These are phyloP conservation scores for Trilocha varians DNA, from an alignment of 2,888 invertebrate genomes.

Conservation along the genomic window DNA sequence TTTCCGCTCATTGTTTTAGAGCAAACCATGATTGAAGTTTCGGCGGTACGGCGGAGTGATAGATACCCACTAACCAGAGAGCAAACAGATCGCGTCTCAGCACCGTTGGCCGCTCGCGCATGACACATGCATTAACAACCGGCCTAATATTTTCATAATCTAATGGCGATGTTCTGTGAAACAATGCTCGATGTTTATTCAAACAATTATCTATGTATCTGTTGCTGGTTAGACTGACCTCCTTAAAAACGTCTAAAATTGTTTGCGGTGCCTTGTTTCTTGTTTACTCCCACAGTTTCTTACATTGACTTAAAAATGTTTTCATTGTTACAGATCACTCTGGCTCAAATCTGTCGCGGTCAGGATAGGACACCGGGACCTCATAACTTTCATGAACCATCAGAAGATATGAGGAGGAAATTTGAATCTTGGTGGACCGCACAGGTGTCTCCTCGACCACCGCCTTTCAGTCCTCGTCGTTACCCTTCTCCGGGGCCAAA, in stretches of 20 bases:
- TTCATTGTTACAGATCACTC: slow-evolving; percentile 77
- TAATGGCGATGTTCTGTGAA: slow-evolving; percentile 73
- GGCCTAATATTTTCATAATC: slow-evolving; percentile 73
- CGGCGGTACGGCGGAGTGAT: slow-evolving; percentile 54
- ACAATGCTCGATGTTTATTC: slow-evolving; percentile 64
- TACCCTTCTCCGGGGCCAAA: slow-evolving; percentile 66
- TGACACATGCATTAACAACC: slow-evolving; percentile 71
- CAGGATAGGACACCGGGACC: slow-evolving; percentile 78
- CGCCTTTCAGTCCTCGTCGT: slow-evolving; percentile 64
- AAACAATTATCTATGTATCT: slow-evolving; percentile 65
- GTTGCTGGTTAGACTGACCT: slow-evolving; percentile 68
- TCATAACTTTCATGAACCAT: slow-evolving; percentile 78
- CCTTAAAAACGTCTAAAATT: slow-evolving; percentile 67
- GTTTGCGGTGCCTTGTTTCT: slow-evolving; percentile 48
- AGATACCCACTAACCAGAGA: slow-evolving; percentile 60
- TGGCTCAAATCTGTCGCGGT: slow-evolving; percentile 88
- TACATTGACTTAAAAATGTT: slow-evolving; percentile 26
- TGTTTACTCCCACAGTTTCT: slow-evolving; percentile 31
- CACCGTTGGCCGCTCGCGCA: slow-evolving; percentile 49
- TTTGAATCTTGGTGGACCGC: slow-evolving; percentile 94
- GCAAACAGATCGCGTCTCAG: slow-evolving; percentile 54
- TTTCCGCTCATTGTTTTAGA: slow-evolving; percentile 72
- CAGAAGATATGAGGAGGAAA: slow-evolving; percentile 88
- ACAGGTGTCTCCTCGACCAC: slow-evolving; percentile 77
- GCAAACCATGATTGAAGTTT: slow-evolving; percentile 70